Base-by-base conservation (phyloP, 2,888 invertebrate genomes). In the Phlogophora meticulosa region DNA sequence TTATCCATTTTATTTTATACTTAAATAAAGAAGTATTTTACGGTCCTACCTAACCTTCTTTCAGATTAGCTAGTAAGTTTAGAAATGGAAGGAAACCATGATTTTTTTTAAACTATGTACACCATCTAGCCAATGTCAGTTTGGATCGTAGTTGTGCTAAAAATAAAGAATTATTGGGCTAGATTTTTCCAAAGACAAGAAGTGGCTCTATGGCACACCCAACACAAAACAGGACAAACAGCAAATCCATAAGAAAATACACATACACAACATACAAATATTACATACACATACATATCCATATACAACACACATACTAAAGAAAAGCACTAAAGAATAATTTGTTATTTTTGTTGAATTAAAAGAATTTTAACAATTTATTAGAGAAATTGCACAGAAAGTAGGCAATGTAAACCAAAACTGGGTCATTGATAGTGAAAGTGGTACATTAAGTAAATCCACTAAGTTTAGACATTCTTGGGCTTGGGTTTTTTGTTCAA, bases 351-450 rank as follows among this genome's bases (percentile, higher is more conserved):
- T n/a, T n/a, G n/a, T n/a, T n/a, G n/a, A n/a, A 61, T 34, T 24
- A 48, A 11, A 4, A 48, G 5, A n/a, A 28, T 22, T 72, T 36
- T 28, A n/a, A 17, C 2, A 38, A 42, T 17, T 24, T 45, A 42
- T 40, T 34, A 7, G 46, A 40, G 34, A 65, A 68, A 72, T 53
- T 53, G 1, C 20, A 38, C 32, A 66, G 46, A 65, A 68, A 69
- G 57, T 75, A 42, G 42, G 45, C 17, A 48, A 52, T 38, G n/a
- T 7, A 38, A 46, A 52, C 20, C 28, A 48, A 49, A 73, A 58
- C 42, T 72, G 53, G 77, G 73, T 51, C 72, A 72, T 49, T 36
- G 28, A 58, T 38, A 72, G 73, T 52, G 72, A 77, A 73, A 77
- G 63, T 52, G 10, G 45, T 42, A 43, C 38, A 75, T 40, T 22